Conservation (phyloP, 2,888 invertebrate species). For the Crematogaster levior region DNA sequence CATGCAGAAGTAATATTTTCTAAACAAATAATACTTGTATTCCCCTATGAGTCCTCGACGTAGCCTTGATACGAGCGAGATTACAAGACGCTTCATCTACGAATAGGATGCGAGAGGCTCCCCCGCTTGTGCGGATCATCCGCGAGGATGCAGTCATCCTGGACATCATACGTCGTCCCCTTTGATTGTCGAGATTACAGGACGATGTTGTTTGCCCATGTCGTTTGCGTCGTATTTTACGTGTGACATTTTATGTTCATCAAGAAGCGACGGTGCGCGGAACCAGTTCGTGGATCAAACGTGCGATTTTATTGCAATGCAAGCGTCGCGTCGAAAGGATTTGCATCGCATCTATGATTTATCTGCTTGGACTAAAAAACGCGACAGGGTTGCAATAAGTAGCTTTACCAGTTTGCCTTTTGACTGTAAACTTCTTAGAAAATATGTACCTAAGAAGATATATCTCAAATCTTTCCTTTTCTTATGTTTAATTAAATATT, state of each 20-base stretch:
- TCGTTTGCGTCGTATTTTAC: constrained; percentile 13
- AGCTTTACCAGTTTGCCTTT: neutral
- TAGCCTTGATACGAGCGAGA: constrained; percentile 49
- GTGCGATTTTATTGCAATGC: constrained; percentile 13
- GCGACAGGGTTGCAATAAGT: neutral
- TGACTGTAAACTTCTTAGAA: neutral
- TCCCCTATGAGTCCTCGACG: neutral
- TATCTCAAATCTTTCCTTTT: neutral
- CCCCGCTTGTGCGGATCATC: constrained; percentile 1
- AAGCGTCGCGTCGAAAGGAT: constrained; percentile 7
- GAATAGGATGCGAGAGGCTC: neutral
- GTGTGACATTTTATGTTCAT: constrained; percentile 23
- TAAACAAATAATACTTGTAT: constrained; percentile 24
- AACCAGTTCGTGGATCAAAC: constrained; percentile 27
- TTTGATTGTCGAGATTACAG: constrained; percentile 60
- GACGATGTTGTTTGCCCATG: constrained; percentile 48
- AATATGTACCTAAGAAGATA: neutral
- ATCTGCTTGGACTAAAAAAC: neutral
- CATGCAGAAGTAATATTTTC: constrained; percentile 19
- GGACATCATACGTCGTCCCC: constrained; percentile 30
- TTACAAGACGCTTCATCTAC: constrained; percentile 53
- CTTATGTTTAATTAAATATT: neutral
- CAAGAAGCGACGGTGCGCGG: constrained; percentile 20
- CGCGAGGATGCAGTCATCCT: constrained; percentile 27
- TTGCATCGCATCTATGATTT: neutral